phyloP scores from a whole-genome alignment of 2,113 vertebrate species.

The Nyctereutes procyonoides region DNA sequence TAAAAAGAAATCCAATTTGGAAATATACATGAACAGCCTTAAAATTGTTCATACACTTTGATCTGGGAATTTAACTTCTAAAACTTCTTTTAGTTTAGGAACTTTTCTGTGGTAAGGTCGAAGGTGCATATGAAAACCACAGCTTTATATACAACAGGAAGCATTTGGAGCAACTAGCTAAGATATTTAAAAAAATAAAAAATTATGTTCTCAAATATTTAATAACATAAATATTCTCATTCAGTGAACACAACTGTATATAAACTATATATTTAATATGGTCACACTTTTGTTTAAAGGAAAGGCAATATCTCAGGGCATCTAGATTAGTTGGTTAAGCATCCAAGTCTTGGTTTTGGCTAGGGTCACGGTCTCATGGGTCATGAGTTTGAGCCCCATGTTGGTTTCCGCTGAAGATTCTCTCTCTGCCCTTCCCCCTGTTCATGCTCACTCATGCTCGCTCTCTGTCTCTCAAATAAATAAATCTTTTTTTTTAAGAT shows the following conservation, averaged over 20 bases:
- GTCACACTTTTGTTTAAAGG: constrained; percentile 45
- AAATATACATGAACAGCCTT: not conserved
- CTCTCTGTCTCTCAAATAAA: not conserved
- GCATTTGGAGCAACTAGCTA: not conserved
- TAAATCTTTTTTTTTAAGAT: no score
- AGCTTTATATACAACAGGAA: not conserved
- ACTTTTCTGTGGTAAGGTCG: not conserved
- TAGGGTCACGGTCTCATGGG: not conserved
- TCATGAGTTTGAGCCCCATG: not conserved
- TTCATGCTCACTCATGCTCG: not conserved
- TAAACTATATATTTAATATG: not conserved
- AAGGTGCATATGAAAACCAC: not conserved
- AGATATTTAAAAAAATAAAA: not conserved
- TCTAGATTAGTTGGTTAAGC: not conserved
- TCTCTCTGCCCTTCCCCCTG: not conserved
- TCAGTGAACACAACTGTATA: not conserved
- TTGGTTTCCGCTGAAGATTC: not conserved
- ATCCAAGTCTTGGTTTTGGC: not conserved
- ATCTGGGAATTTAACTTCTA: not conserved
- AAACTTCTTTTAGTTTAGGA: not conserved
- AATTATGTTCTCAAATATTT: not conserved
- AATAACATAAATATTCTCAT: constrained; percentile 38
- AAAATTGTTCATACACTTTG: not conserved
- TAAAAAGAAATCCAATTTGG: not conserved
- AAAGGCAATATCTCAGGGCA: not conserved